Evolutionary conservation across 2,113 vertebrate genomes (phyloP).

Genomic region (Ailuropoda melanoleuca): DNA sequence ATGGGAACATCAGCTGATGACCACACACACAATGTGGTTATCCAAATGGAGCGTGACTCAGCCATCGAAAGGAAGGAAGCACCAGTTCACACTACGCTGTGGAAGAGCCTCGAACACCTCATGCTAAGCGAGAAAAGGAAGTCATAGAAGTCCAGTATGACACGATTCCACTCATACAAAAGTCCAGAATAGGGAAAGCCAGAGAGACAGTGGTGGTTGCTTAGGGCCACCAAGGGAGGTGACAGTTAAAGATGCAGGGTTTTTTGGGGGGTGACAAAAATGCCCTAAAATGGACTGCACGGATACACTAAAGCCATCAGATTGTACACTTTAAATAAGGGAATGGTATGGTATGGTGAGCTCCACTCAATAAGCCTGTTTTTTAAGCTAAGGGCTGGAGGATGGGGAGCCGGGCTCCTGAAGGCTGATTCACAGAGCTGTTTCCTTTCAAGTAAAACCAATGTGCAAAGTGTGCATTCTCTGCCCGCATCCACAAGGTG

Average conservation of each 20-base stretch:
- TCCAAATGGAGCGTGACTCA: rapidly evolving
- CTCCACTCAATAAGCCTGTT: neutral
- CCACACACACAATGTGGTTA: rapidly evolving
- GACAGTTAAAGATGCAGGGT: neutral
- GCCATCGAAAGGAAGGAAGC: neutral
- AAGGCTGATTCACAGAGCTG: neutral
- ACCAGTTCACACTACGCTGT: rapidly evolving
- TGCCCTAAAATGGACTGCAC: neutral
- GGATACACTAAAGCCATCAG: no score
- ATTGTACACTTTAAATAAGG: neutral
- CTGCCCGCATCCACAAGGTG: neutral
- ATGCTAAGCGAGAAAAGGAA: neutral
- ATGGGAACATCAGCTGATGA: neutral
- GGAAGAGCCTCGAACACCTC: neutral
- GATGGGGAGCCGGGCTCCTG: neutral
- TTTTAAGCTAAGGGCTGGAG: neutral
- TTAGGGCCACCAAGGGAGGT: neutral
- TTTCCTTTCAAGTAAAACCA: neutral
- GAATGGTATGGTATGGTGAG: no score
- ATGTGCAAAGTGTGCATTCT: rapidly evolving
- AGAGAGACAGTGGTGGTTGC: neutral
- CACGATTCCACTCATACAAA: neutral
- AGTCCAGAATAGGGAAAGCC: neutral
- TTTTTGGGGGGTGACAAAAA: neutral
- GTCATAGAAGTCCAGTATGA: neutral